These are phyloP conservation scores for Coptotermes formosanus DNA, from an alignment of 1,140 invertebrate genomes.

Conservation along the genomic window DNA sequence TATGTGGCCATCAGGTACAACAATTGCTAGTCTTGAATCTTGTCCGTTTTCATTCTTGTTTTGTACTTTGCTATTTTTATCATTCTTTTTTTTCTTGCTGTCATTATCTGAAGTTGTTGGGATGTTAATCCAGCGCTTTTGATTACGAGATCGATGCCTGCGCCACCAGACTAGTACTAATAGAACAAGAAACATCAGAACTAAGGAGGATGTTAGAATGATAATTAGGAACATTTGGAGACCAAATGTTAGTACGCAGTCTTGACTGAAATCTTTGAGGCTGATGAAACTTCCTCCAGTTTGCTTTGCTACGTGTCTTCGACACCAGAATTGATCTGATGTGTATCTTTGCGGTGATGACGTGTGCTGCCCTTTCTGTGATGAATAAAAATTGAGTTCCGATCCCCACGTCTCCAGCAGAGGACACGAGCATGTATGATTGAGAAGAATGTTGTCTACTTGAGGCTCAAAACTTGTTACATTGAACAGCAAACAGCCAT, in stretches of 20 bases:
- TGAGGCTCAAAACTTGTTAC: slow-evolving; percentile 53
- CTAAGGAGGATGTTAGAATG: neutral
- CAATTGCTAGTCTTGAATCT: slow-evolving; percentile 51
- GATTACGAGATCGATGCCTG: neutral
- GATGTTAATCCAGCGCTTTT: slow-evolving; percentile 25
- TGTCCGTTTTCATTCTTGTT: neutral
- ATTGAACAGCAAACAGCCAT: slow-evolving; percentile 60
- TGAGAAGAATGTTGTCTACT: slow-evolving; percentile 59
- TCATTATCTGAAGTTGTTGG: neutral
- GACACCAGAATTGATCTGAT: slow-evolving; percentile 18
- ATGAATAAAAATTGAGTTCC: neutral
- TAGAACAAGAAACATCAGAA: neutral
- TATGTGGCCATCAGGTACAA: slow-evolving; percentile 74
- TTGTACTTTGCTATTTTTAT: neutral
- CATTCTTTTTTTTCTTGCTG: slow-evolving; percentile 6
- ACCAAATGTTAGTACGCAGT: neutral
- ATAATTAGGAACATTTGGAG: slow-evolving; percentile 21
- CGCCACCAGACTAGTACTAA: slow-evolving; percentile 18
- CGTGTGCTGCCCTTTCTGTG: neutral
- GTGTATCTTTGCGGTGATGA: neutral
- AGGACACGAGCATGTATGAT: slow-evolving; percentile 59
- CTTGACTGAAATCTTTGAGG: slow-evolving; percentile 23
- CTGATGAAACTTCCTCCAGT: neutral
- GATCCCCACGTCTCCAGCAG: slow-evolving; percentile 48
- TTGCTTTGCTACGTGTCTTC: neutral